Evolutionary conservation across 1,140 invertebrate species (phyloP), one percentile per base, ranked within the genome.

Genomic region (Megalopta genalis): DNA sequence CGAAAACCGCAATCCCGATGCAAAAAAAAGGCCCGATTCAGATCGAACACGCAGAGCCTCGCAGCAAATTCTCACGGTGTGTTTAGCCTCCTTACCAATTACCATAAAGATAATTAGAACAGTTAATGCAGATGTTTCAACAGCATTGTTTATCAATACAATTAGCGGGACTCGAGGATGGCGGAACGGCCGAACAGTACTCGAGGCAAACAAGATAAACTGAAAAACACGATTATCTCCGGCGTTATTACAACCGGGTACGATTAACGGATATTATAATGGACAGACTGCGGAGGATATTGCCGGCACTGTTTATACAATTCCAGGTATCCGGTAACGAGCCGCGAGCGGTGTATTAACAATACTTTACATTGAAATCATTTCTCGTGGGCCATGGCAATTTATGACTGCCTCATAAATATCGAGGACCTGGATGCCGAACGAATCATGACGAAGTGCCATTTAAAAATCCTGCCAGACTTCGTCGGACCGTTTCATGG

Each of bases 321-420:
- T 23, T 39, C 39, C 18, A 27, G 49, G 32, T 32, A 66, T 21
- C 37, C 8, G 37, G 0, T 39, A 65, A 74, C 32, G 32, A 21
- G 46, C 39, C 21, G 25, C 37, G 46, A 54, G 52, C 52, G 72
- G 54, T 46, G 42, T 63, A 74, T 63, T 37, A 37, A 74, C 62
- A 27, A 75, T 23, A 46, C 46, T 65, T 57, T 39, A 57, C 64
- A 66, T 75, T 75, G 65, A 75, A 75, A 75, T 65, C 52, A 42
- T 66, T 32, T 57, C 62, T 10, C 49, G 16, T n/a, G 16, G 16
- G 32, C n/a, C n/a, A 32, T 64, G 37, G 52, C 66, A 39, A 75
- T 75, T 75, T 75, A 67, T 59, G 23, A 59, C 73, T 32, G 32
- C 52, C 49, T 59, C 37, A 32, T 75, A 67, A 75, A 75, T 75